Evolutionary conservation across 2,888 invertebrate species (phyloP), one percentile per base, ranked within the genome.

Genomic region (Dysmachus trigonus): DNA sequence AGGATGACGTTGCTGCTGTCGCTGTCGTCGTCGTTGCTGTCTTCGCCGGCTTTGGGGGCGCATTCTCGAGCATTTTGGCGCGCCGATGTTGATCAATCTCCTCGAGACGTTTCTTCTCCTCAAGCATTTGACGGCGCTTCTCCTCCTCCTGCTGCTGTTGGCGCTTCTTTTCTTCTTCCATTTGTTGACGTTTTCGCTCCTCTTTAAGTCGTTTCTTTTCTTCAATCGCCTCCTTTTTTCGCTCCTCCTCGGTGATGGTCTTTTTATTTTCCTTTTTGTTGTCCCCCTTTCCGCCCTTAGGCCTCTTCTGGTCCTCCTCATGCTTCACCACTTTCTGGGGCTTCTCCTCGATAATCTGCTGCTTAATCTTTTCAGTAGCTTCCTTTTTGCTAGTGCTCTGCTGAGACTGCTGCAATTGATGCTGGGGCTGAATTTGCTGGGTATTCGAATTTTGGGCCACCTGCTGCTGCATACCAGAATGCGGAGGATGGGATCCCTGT

Each of bases 21-120:
- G 5, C 31, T 31, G 31, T 31, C 5, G 31, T 31, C 31, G 31
- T 5, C 5, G 31, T 31, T 31, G 31, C 31, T 10, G 53, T 72
- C 15, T 85, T 79, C 3, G 41, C 77, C 13, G 79, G 62, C 38
- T 85, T 85, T 0, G 76, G n/a, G 1, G 38, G 51, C n/a, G 51
- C 18, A 72, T 87, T 86, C 13, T 85, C 86, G 15, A 86, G 35
- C 85, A 87, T 89, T 62, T 92, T 88, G 4, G 91, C 91, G 62
- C 91, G 90, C 2, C 92, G 90, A 85, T 91, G 91, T 1, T 90
- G 90, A 87, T 92, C 91, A 35, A 92, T 92, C 87, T 91, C 91
- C 53, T 90, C 91, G n/a, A 90, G 91, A 0, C 92, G 90, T 62
- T 91, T 91, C 53, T 90, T 91, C 87, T 92, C 92, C 53, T 92